Evolutionary conservation across 2,113 vertebrate species (phyloP), one percentile per base, ranked within the genome.

Genomic region (Xyliphius kryptos): DNA sequence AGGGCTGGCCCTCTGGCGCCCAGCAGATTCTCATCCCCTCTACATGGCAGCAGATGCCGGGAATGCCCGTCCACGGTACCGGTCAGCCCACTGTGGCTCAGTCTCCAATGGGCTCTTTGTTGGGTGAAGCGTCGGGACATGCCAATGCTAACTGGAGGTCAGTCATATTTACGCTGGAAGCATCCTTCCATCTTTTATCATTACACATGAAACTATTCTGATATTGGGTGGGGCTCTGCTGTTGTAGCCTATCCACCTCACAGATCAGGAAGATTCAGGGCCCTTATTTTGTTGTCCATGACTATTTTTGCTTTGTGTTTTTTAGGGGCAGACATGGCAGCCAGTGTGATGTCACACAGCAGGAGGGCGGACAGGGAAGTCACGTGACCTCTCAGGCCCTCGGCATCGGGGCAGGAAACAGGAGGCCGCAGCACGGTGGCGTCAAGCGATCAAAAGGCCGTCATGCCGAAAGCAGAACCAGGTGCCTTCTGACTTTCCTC

Each of bases 1-100:
- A 97, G 89, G 92, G 92, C 67, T 98, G 95, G 95, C 94, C 94
- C 12, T 90, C 91, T 32, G 92, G 92, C 57, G 91, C 95, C 44
- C 95, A 98, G 73, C 95, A 98, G 86, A 97, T 98, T 63, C 86
- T 98, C 75, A 90, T 98, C 61, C 95, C 95, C 38, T 98, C 95
- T 49, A 87, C 95, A 9, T 98, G 95, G 95, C 95, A 97, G 81
- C 94, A 97, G 81, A 88, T 98, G 87, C 92, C 93, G 0, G 91
- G 92, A 46, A 91, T 98, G 80, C 86, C 94, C 72, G 77, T 97
- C 59, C 95, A 97, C 77, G 93, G 91, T 77, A 90, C 92, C 0
- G 88, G 93, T 36, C 95, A 96, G 77, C 83, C 91, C 0, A 89
- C 96, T 73, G 90, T 96, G 64, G 87, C 92, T 0, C 89, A 95